phyloP scores from a whole-genome alignment of 1,140 invertebrate genomes.

The Heliconius melpomene region DNA sequence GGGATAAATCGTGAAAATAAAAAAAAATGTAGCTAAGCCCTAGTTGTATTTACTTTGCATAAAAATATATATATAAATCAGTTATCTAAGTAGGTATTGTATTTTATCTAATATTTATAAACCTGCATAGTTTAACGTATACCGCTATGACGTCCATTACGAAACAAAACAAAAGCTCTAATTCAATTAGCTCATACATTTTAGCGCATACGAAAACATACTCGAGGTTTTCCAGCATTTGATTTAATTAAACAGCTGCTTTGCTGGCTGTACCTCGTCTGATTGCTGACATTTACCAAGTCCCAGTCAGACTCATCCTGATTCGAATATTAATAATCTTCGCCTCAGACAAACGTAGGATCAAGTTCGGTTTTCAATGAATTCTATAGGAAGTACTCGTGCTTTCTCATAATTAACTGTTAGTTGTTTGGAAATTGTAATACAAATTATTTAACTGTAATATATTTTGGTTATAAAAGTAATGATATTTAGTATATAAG shows the following conservation, averaged over 20 bases:
- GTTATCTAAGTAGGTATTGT: too few species aligned
- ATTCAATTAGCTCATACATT: background rate
- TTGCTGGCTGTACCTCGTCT: conserved; percentile 29
- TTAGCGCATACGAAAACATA: background rate
- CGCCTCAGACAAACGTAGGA: conserved; percentile 11
- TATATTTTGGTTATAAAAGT: too few species aligned
- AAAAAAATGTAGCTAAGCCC: too few species aligned
- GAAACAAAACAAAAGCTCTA: background rate
- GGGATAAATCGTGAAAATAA: too few species aligned
- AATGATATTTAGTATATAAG: too few species aligned
- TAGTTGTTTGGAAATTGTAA: background rate
- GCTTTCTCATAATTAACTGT: conserved; percentile 9
- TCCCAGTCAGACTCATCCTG: conserved; percentile 33
- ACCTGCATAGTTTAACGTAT: background rate
- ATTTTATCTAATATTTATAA: too few species aligned
- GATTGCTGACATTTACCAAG: conserved; percentile 41
- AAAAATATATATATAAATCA: too few species aligned
- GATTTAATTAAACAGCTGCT: conserved; percentile 6
- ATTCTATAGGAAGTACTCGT: background rate
- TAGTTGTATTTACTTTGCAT: too few species aligned
- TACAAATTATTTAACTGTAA: too few species aligned
- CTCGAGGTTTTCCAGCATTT: background rate
- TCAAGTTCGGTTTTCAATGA: background rate
- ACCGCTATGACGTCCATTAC: background rate
- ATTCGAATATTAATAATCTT: conserved; percentile 41